phyloP scores from a whole-genome alignment of 2,797 vertebrate genomes.

The Dermochelys coriacea region DNA sequence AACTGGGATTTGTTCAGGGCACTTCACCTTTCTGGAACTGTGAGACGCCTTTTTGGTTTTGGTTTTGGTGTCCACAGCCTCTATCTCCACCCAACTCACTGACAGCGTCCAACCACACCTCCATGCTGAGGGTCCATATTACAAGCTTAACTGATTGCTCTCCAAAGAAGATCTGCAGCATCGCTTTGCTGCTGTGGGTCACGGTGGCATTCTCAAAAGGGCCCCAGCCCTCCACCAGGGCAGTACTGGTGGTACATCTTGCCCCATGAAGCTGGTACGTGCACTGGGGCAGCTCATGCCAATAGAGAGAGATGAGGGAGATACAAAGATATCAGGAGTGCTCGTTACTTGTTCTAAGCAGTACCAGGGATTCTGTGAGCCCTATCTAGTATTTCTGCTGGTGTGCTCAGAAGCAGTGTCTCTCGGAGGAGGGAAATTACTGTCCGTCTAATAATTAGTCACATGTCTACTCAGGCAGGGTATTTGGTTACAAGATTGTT shows the following conservation, averaged over 20 bases:
- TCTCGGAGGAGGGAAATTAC: neutral
- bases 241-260: neutral
- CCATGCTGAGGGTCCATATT: neutral
- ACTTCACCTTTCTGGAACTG: neutral
- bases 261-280: neutral
- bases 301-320: neutral
- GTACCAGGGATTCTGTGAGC: neutral
- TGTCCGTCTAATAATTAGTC: neutral
- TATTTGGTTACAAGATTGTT: neutral
- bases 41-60: neutral
- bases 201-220: neutral
- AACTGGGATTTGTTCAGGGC: neutral
- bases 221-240: neutral
- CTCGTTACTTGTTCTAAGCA: neutral
- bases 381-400: neutral
- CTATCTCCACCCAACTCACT: neutral
- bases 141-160: neutral
- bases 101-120: neutral
- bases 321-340: neutral
- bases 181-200: no score
- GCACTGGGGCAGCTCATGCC: neutral
- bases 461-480: neutral
- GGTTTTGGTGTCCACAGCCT: neutral
- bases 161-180: neutral
- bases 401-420: neutral